Evolutionary conservation across 2,113 vertebrate species (phyloP), one percentile per base, ranked within the genome.

Genomic region (Lagopus leucura): DNA sequence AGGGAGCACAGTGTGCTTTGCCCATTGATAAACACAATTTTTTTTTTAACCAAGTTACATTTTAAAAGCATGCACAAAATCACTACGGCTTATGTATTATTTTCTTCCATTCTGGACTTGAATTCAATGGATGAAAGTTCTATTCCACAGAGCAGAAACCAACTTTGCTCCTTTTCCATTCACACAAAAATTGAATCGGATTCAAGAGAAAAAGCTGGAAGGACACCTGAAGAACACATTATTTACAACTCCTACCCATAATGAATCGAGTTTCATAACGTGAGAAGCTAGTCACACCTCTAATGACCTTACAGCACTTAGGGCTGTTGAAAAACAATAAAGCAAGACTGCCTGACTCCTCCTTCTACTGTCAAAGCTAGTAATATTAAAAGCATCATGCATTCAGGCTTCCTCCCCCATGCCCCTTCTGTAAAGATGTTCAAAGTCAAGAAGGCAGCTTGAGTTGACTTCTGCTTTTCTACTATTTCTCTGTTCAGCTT

Each of bases 211-310:
- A 82, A 86, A 65, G 24, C 32, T 88, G 48, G 63, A 82, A 92
- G 38, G 34, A 72, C 66, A 69, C 32, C 32, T 54, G 24, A 82
- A 64, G 30, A 83, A 69, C 27, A 86, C 28, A 58, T 81, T 40
- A 61, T n/a, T 76, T 64, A 83, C 25, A 71, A 71, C 40, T 88
- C 58, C 57, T 58, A 82, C 10, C 22, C 55, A 74, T 74, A 90
- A 5, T 66, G 14, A 95, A 89, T 78, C n/a, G 55, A 66, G 27
- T 67, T 88, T 50, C 58, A 55, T 82, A 88, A 86, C 61, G 42
- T 55, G 58, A 72, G 71, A 67, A 38, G 27, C 18, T 52, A 63
- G 48, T 82, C 32, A 60, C 9, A 14, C 25, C 67, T 82, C 48
- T 86, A 61, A 79, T 17, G 58, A 86, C 86, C 42, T 55, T 55